Conservation (phyloP, 2,113 vertebrate genomes). For the Piprites chloris region DNA sequence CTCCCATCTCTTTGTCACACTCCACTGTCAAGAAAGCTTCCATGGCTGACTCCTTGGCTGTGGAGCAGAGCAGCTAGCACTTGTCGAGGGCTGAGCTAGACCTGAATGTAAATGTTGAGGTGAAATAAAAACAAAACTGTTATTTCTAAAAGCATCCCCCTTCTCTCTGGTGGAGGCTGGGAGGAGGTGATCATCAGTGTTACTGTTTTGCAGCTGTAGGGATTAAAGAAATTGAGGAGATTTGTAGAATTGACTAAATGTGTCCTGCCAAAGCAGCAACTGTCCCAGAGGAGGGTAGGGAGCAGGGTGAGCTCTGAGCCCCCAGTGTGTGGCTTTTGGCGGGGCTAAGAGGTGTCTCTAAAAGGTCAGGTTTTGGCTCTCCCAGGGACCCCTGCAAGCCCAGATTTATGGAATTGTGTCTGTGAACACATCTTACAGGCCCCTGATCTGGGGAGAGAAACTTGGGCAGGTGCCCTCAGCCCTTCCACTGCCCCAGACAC, state of each 20-base stretch:
- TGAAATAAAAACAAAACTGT: neutral
- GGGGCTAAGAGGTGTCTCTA: neutral
- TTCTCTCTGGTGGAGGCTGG: neutral
- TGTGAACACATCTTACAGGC: neutral
- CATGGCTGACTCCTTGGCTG: neutral
- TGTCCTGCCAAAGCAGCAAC: neutral
- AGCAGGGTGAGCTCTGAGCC: neutral
- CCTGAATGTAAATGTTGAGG: neutral
- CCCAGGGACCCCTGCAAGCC: neutral
- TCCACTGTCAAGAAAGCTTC: neutral
- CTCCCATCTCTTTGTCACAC: neutral
- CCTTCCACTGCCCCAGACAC: too few relatives aligned
- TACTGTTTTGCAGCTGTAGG: neutral
- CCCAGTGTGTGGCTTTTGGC: fast-evolving
- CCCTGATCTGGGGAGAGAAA: neutral
- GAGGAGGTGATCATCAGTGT: neutral
- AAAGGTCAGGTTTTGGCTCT: neutral
- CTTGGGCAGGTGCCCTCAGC: neutral
- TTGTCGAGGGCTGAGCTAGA: neutral
- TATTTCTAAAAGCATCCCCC: neutral
- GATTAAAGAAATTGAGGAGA: neutral
- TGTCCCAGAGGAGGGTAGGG: neutral
- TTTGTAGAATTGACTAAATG: neutral
- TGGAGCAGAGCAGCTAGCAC: neutral
- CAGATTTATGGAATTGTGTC: neutral